Conservation (phyloP, 2,888 invertebrate species). For the Adelphocoris suturalis region DNA sequence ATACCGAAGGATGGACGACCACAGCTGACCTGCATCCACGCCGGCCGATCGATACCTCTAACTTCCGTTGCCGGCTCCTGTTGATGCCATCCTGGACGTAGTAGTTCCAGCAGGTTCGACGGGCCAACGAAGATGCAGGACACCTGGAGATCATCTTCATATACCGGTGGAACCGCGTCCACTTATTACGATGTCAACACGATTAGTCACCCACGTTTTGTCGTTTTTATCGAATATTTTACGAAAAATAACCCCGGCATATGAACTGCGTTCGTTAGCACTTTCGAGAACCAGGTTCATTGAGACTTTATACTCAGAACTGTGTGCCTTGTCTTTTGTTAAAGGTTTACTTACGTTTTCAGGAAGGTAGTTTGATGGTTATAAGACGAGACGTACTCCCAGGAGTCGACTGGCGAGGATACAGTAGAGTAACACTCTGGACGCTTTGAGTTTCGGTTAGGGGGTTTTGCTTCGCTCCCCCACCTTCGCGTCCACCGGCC, state of each 20-base stretch:
- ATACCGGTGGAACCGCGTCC: not conserved
- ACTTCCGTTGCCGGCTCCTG: not conserved
- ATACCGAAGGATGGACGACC: not conserved
- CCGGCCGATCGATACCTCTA: conserved; percentile 56
- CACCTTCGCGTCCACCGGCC: conserved; percentile 49
- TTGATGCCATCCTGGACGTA: not conserved
- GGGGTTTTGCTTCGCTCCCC: conserved; percentile 66
- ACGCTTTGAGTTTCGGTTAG: conserved; percentile 15
- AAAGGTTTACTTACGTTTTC: conserved; percentile 63
- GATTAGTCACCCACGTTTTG: conserved; percentile 23
- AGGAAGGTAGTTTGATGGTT: conserved; percentile 38
- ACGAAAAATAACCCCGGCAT: not conserved
- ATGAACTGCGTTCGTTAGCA: not conserved
- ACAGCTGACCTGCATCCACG: conserved; percentile 53
- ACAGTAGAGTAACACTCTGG: conserved; percentile 68
- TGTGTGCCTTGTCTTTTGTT: not conserved
- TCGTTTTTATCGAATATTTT: not conserved
- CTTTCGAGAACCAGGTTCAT: not conserved
- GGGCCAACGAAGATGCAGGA: conserved; percentile 58
- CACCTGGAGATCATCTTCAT: not conserved
- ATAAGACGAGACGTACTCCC: conserved; percentile 56
- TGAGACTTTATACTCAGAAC: not conserved
- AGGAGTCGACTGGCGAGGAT: conserved; percentile 63
- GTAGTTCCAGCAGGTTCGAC: conserved; percentile 22
- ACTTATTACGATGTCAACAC: conserved; percentile 32